phyloP scores from a whole-genome alignment of 2,113 vertebrate species.

The Chaetorhynchus papuensis region DNA sequence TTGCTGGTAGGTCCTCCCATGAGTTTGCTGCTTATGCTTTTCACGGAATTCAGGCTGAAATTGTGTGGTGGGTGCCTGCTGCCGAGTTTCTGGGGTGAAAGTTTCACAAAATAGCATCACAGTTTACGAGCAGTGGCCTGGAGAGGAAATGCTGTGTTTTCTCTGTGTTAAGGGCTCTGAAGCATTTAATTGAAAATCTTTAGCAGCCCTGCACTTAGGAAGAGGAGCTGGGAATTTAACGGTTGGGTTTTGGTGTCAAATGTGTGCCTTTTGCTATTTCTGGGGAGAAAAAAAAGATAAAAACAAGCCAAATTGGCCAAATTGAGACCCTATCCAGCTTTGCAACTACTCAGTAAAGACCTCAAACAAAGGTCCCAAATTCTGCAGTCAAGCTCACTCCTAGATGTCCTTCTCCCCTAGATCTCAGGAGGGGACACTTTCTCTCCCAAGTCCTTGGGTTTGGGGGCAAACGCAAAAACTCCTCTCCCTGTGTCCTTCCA shows the following conservation, averaged over 20 bases:
- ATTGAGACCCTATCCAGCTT: not conserved
- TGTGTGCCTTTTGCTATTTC: not conserved
- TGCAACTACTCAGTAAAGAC: not conserved
- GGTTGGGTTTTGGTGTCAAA: not conserved
- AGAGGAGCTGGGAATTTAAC: not conserved
- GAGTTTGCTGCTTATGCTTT: not conserved
- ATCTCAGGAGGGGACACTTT: not conserved
- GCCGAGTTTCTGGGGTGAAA: not conserved
- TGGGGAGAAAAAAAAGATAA: not conserved
- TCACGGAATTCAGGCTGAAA: not conserved
- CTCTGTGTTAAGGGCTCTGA: not conserved
- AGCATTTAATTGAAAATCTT: not conserved
- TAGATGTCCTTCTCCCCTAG: not conserved
- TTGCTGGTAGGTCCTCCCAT: accelerated
- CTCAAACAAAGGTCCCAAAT: not conserved
- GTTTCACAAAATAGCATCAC: not conserved
- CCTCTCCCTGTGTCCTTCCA: not conserved
- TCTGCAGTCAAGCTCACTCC: not conserved
- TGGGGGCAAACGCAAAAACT: not conserved
- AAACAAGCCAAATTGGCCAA: not conserved
- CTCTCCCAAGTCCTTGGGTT: accelerated
- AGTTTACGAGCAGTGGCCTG: not conserved
- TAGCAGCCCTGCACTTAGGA: not conserved
- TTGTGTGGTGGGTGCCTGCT: not conserved
- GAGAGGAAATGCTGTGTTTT: not conserved